Evolutionary conservation across 1,140 invertebrate genomes (phyloP).

Genomic region (Steinernema khuongi): DNA sequence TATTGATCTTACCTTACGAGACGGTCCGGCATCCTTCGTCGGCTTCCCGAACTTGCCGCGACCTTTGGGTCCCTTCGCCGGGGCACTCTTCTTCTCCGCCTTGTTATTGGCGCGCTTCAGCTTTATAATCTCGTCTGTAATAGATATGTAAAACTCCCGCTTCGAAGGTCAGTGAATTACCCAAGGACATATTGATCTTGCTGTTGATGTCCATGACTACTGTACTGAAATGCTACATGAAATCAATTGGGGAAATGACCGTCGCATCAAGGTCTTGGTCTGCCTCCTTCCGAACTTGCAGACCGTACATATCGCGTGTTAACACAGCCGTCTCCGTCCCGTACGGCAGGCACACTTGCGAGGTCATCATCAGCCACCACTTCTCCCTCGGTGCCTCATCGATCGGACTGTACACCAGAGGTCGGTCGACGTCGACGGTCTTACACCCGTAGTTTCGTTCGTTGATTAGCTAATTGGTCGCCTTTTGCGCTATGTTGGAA

Average conservation of each 20-base stretch:
- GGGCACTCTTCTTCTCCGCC: slow-evolving; percentile 26
- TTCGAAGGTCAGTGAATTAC: slow-evolving; percentile 18
- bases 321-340: not conserved
- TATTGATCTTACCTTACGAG: not conserved
- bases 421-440: too few relatives aligned
- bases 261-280: not conserved
- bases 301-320: not conserved
- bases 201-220: slow-evolving; percentile 16
- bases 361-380: too few relatives aligned
- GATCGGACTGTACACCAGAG: too few relatives aligned
- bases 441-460: too few relatives aligned
- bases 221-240: slow-evolving; percentile 5
- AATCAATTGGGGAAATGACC: not conserved
- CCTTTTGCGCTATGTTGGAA: too few relatives aligned
- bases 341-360: too few relatives aligned
- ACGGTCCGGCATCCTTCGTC: not conserved
- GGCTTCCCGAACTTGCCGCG: slow-evolving; percentile 17
- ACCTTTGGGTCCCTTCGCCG: not conserved
- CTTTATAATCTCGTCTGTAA: slow-evolving; percentile 48
- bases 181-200: slow-evolving; percentile 41
- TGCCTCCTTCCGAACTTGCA: not conserved
- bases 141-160: not conserved
- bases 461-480: too few relatives aligned
- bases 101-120: slow-evolving; percentile 34
- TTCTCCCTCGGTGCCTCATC: too few relatives aligned